Conservation (phyloP, 2,113 vertebrate genomes). For the Speoplatyrhinus poulsoni region DNA sequence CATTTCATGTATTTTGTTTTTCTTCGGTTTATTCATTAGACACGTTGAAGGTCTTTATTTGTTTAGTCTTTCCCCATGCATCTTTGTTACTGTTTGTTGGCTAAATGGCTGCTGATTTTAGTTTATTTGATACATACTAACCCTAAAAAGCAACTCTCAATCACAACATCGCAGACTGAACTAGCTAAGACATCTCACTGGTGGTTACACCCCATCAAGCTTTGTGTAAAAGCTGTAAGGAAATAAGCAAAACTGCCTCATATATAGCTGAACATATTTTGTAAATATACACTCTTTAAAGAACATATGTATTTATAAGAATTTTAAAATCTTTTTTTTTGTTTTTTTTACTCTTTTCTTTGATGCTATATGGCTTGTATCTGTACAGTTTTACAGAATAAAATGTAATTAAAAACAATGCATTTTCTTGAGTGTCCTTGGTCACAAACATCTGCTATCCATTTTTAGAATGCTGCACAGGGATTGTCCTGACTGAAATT, state of each 20-base stretch:
- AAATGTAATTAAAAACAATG: conserved; percentile 66
- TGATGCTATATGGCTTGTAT: conserved; percentile 70
- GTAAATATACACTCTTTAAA: conserved; percentile 84
- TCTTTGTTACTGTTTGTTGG: not conserved
- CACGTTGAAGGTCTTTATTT: not conserved
- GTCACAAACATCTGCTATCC: not conserved
- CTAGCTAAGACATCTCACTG: conserved; percentile 1
- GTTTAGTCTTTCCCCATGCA: not conserved
- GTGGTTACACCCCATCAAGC: not conserved
- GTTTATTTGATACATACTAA: not conserved
- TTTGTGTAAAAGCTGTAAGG: conserved; percentile 53
- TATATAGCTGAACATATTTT: conserved; percentile 75
- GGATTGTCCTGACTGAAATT: not conserved
- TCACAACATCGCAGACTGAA: conserved; percentile 3
- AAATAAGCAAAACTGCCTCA: conserved; percentile 53
- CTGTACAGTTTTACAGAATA: conserved; percentile 89
- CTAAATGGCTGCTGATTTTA: conserved; percentile 4
- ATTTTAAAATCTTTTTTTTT: conserved; percentile 56
- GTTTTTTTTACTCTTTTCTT: conserved; percentile 76
- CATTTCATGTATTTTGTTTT: not conserved
- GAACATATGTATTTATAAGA: conserved; percentile 88
- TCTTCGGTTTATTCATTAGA: not conserved
- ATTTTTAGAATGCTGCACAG: not conserved
- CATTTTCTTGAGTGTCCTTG: conserved; percentile 4
- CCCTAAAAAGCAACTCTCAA: not conserved